Evolutionary conservation across 2,113 vertebrate species (phyloP).

Genomic region (Sclerurus mexicanus): DNA sequence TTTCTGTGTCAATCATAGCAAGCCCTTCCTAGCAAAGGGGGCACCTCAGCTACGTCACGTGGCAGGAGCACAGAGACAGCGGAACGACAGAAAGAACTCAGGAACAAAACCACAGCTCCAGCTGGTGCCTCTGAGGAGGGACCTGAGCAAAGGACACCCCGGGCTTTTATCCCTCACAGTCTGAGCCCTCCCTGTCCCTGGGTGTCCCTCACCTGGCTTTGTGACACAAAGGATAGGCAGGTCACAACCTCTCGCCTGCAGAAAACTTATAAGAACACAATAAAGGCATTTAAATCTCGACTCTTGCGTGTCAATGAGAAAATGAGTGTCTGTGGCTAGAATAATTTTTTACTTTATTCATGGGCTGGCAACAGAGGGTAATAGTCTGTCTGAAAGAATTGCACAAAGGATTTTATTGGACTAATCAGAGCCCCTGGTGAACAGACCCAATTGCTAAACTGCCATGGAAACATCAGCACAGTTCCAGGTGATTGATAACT

Average conservation of each 20-base stretch:
- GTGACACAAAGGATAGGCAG: neutral
- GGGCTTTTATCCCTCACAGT: neutral
- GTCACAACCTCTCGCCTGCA: neutral
- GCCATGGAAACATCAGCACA: slow-evolving; percentile 46
- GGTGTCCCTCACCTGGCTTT: neutral
- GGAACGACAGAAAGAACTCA: neutral
- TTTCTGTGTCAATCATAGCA: neutral
- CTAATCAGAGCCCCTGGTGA: slow-evolving; percentile 4
- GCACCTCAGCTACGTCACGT: neutral
- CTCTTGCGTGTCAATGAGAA: neutral
- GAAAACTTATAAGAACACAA: neutral
- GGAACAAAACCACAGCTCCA: neutral
- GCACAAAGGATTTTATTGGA: slow-evolving; percentile 38
- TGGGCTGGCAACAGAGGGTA: neutral
- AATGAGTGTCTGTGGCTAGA: slow-evolving; percentile 9
- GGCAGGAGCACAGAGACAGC: neutral
- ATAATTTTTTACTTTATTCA: slow-evolving; percentile 8
- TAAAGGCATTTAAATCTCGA: neutral
- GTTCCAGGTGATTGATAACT: slow-evolving; percentile 44
- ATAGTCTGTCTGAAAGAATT: slow-evolving; percentile 1
- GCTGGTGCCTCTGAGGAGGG: neutral
- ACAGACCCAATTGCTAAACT: slow-evolving; percentile 63
- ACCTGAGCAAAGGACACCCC: neutral
- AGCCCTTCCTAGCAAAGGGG: neutral
- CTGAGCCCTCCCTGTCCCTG: neutral